Conservation (phyloP, 2,888 invertebrate species). For the Caenorhabditis japonica region DNA sequence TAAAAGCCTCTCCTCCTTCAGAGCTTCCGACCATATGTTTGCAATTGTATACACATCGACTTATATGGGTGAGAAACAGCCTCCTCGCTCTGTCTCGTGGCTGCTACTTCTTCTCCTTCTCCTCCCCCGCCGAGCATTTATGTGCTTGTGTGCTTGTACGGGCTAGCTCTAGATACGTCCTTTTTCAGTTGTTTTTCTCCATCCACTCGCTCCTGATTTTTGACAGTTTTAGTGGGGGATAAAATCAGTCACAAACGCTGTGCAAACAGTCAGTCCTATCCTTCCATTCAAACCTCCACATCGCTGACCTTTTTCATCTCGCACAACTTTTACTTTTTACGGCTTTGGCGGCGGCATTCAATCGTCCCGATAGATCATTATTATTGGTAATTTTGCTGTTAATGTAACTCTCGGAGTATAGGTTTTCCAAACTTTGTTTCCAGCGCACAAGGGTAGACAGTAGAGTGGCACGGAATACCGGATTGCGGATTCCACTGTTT, state of each 20-base stretch:
- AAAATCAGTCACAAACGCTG: not conserved
- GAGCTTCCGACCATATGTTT: constrained; percentile 24
- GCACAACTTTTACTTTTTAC: constrained; percentile 2
- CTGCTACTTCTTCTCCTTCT: not conserved
- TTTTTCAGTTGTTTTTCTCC: constrained; percentile 1
- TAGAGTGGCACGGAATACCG: no score
- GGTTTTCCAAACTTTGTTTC: no score
- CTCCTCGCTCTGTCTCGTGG: constrained; percentile 8
- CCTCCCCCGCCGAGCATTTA: constrained; percentile 8
- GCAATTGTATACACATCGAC: constrained; percentile 45
- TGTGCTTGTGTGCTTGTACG: constrained; percentile 14
- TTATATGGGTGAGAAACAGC: constrained; percentile 37
- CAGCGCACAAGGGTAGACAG: no score
- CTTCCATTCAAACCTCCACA: not conserved
- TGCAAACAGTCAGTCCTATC: constrained; percentile 14
- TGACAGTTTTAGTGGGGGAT: not conserved
- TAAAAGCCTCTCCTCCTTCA: not conserved
- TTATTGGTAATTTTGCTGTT: not conserved
- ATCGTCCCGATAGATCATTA: constrained; percentile 1
- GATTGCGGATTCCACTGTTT: no score
- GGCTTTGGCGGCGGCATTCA: not conserved
- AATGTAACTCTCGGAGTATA: no score
- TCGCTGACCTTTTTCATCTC: constrained; percentile 21
- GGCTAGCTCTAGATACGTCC: constrained; percentile 18
- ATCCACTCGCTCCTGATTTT: not conserved